These are phyloP conservation scores for Oryzias dopingdopingensis DNA, from an alignment of 2,797 vertebrate genomes.

Conservation along the genomic window DNA sequence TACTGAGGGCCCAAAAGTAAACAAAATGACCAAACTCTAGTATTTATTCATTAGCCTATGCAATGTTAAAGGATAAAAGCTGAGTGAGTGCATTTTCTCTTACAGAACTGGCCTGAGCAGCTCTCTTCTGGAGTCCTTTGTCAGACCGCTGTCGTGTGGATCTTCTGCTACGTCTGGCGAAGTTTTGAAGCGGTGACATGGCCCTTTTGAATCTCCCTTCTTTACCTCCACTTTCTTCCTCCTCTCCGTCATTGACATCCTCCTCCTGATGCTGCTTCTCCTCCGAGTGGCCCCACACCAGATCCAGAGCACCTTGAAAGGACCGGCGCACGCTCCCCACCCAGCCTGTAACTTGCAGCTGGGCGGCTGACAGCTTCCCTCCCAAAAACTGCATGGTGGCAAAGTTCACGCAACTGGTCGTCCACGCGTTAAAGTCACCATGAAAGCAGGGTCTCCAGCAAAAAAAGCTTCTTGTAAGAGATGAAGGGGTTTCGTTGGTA, in stretches of 20 bases:
- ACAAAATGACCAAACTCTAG: not conserved
- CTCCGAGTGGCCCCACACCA: constrained; percentile 66
- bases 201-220: constrained; percentile 75
- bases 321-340: constrained; percentile 84
- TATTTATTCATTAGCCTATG: not conserved
- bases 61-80: not conserved
- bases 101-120: constrained; percentile 73
- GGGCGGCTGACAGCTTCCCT: constrained; percentile 85
- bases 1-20: constrained; percentile 3
- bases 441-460: constrained; percentile 39
- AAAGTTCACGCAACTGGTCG: constrained; percentile 33
- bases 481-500: constrained; percentile 8
- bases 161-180: constrained; percentile 84
- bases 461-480: constrained; percentile 30
- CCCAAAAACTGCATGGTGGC: constrained; percentile 87
- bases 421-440: constrained; percentile 34
- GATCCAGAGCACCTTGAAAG: constrained; percentile 84
- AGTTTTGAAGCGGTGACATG: constrained; percentile 81
- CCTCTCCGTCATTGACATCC: constrained; percentile 32
- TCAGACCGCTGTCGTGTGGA: constrained; percentile 82
- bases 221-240: constrained; percentile 27
- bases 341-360: constrained; percentile 87
- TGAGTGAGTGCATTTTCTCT: constrained; percentile 34
- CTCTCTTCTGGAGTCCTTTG: constrained; percentile 79
- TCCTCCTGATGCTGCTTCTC: constrained; percentile 43